phyloP scores from a whole-genome alignment of 2,113 vertebrate genomes.

The Brachypodius melanocephalos region DNA sequence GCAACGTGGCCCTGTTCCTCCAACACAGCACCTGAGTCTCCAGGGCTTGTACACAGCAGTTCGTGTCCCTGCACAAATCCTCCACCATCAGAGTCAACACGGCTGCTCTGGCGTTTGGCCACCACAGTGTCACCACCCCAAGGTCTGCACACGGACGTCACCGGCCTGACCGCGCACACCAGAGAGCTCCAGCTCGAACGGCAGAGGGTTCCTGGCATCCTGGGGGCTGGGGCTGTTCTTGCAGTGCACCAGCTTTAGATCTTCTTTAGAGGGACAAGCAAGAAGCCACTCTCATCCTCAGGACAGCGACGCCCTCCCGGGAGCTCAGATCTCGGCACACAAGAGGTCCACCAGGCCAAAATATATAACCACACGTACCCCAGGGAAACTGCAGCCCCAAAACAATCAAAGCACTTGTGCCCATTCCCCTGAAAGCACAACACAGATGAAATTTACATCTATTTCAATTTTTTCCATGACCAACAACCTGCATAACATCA shows the following conservation, averaged over 20 bases:
- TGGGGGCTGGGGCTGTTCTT: neutral
- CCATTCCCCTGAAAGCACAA: neutral
- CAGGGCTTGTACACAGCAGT: neutral
- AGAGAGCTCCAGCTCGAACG: neutral
- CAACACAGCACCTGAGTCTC: neutral
- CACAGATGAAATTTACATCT: neutral
- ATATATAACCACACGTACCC: rapidly evolving
- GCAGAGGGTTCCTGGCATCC: neutral
- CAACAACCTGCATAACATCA: rapidly evolving
- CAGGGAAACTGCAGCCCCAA: neutral
- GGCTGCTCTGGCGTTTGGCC: neutral
- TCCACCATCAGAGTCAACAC: neutral
- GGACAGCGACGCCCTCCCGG: neutral
- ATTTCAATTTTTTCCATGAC: neutral
- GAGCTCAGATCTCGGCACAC: neutral
- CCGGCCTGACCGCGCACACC: rapidly evolving
- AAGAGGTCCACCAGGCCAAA: neutral
- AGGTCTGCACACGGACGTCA: rapidly evolving
- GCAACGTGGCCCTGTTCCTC: neutral
- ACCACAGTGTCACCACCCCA: neutral
- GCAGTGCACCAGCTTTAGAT: neutral
- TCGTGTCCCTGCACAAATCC: neutral
- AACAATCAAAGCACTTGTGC: neutral
- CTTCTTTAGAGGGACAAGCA: neutral
- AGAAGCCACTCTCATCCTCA: constrained; percentile 20